Percentiles rank a stretch among this genome's conserved stretches.
Conservation (phyloP, 2,888 invertebrate genomes). For the Agelastica alni region DNA sequence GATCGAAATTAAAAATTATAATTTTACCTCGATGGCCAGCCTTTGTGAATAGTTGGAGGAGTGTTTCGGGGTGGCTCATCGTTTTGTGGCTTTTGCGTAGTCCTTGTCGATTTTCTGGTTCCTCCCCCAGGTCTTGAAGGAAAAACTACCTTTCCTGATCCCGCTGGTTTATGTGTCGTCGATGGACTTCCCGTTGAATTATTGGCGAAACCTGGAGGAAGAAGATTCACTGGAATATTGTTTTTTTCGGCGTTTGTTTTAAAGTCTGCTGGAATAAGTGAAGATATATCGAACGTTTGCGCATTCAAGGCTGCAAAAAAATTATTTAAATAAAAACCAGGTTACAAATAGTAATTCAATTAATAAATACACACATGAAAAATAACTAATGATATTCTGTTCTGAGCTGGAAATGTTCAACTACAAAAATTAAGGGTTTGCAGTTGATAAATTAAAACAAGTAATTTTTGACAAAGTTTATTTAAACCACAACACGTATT, state of each 20-base stretch:
- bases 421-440: no score
- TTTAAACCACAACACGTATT: no score
- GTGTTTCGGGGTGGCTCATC: conserved; percentile 54
- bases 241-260: no score
- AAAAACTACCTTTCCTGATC: conserved; percentile 74
- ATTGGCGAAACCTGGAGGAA: conserved; percentile 56
- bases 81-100: conserved; percentile 36
- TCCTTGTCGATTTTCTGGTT: conserved; percentile 57
- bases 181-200: conserved; percentile 49
- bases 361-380: no score
- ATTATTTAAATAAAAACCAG: no score
- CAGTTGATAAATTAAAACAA: no score
- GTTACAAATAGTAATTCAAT: no score
- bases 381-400: no score
- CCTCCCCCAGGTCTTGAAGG: conserved; percentile 74
- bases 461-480: no score
- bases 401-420: no score
- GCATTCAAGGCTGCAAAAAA: conserved; percentile 4
- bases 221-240: conserved; percentile 21
- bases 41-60: conserved; percentile 76
- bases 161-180: conserved; percentile 57
- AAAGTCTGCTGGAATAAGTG: no score
- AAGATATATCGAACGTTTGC: conserved; percentile 45
- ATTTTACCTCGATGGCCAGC: conserved; percentile 77
- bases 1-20: no score